A percentile compares a stretch with the other conserved stretches of the same genome.
Conservation (phyloP, 2,797 vertebrate genomes). For the Atherinosoma microstoma region DNA sequence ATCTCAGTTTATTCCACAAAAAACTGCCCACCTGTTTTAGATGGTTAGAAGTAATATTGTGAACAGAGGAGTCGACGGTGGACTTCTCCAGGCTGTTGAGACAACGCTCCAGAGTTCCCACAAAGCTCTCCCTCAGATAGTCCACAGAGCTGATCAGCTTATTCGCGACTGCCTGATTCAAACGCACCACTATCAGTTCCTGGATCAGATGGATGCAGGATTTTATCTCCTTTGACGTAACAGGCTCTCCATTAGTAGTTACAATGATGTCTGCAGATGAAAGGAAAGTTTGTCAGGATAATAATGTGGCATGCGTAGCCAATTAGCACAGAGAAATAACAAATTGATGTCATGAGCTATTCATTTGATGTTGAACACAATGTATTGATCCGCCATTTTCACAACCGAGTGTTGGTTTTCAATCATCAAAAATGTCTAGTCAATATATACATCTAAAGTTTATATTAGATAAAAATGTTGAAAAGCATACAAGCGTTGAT, state of each 20-base stretch:
- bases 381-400: neutral
- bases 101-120: conserved; percentile 95
- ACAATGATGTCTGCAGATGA: conserved; percentile 88
- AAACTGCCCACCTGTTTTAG: conserved; percentile 84
- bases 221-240: conserved; percentile 93
- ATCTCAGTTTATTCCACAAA: neutral
- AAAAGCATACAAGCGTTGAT: neutral
- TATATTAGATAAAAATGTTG: neutral
- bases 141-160: conserved; percentile 97
- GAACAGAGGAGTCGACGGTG: conserved; percentile 85
- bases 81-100: conserved; percentile 95
- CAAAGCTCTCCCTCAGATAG: conserved; percentile 96
- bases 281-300: conserved; percentile 17
- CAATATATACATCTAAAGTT: neutral
- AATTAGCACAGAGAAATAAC: conserved; percentile 7
- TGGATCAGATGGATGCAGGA: conserved; percentile 96
- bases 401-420: neutral
- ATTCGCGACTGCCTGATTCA: conserved; percentile 97
- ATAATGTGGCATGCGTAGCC: neutral
- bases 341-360: neutral
- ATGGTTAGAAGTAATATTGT: conserved; percentile 93
- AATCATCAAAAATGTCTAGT: neutral
- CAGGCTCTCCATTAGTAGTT: conserved; percentile 91
- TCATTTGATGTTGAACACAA: conserved; percentile 14
- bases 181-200: conserved; percentile 92